These are phyloP conservation scores for Brenthis ino DNA, from an alignment of 2,888 invertebrate species.

Conservation along the genomic window DNA sequence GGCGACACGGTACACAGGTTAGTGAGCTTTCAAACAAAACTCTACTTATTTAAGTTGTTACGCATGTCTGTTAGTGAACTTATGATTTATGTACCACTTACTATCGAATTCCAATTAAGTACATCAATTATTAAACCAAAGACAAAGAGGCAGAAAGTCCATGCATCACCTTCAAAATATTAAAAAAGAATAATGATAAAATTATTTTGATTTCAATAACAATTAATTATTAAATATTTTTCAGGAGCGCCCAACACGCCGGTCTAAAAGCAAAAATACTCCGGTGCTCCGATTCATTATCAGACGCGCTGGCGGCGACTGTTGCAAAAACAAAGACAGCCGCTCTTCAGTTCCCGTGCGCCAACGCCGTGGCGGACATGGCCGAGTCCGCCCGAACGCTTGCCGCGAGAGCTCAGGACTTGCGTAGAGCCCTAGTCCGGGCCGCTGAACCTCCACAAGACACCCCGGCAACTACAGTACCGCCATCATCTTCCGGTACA, in stretches of 20 bases:
- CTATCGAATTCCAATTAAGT: not conserved
- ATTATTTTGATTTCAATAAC: not conserved
- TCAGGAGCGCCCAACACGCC: conserved; percentile 88
- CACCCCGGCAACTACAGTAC: conserved; percentile 61
- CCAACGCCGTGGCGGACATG: conserved; percentile 95
- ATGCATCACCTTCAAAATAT: too few species aligned
- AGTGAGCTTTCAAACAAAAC: not conserved
- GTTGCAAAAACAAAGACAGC: conserved; percentile 95
- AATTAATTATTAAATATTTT: conserved; percentile 9
- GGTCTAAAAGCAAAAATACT: conserved; percentile 88
- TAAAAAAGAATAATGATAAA: too few species aligned
- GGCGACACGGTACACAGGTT: conserved; percentile 93
- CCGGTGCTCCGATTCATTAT: conserved; percentile 89
- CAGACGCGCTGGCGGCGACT: conserved; percentile 90
- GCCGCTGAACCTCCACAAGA: conserved; percentile 80
- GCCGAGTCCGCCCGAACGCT: conserved; percentile 94
- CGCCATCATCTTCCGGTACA: conserved; percentile 61
- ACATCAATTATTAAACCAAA: not conserved
- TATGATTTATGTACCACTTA: too few species aligned
- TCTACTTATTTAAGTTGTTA: not conserved
- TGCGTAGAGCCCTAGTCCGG: conserved; percentile 88
- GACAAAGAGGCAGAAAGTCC: not conserved
- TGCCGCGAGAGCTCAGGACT: conserved; percentile 90
- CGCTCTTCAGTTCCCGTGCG: conserved; percentile 95
- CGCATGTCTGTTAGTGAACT: not conserved